phyloP scores from a whole-genome alignment of 2,797 vertebrate species.

The Sebastolobus altivelis region DNA sequence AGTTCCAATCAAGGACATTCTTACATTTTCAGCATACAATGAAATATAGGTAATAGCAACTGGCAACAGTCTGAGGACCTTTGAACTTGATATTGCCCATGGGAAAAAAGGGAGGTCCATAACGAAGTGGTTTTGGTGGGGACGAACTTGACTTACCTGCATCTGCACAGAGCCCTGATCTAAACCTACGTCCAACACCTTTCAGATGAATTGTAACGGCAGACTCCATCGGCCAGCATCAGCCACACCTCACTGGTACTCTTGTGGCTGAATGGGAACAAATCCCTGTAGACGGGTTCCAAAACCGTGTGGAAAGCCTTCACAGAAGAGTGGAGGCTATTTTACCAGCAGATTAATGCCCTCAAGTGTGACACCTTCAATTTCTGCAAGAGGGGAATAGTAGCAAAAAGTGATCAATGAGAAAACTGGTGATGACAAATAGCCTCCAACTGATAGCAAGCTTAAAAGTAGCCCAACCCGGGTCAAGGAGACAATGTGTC shows the following conservation, averaged over 20 bases:
- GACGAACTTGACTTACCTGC: too few relatives aligned
- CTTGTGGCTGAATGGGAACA: too few relatives aligned
- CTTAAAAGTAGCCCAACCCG: background rate
- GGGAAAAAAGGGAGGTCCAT: too few relatives aligned
- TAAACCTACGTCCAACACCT: too few relatives aligned
- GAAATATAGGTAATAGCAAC: too few relatives aligned
- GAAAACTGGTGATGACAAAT: background rate
- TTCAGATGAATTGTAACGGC: too few relatives aligned
- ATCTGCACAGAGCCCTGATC: too few relatives aligned
- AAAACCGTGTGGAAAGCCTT: background rate
- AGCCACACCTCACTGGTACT: background rate
- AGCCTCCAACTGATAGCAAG: background rate
- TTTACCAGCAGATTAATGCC: background rate
- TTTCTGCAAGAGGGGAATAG: background rate
- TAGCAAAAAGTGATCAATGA: background rate
- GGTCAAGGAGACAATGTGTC: background rate
- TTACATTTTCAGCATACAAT: background rate
- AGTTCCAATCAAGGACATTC: background rate
- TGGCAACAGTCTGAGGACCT: too few relatives aligned
- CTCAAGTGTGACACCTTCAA: background rate
- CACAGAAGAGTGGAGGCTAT: background rate
- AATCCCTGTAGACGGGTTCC: background rate
- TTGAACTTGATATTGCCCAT: background rate
- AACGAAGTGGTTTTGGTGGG: too few relatives aligned
- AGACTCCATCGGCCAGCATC: too few relatives aligned